Evolutionary conservation across 2,113 vertebrate species (phyloP).

Genomic region (Pseudorectes ferrugineus): DNA sequence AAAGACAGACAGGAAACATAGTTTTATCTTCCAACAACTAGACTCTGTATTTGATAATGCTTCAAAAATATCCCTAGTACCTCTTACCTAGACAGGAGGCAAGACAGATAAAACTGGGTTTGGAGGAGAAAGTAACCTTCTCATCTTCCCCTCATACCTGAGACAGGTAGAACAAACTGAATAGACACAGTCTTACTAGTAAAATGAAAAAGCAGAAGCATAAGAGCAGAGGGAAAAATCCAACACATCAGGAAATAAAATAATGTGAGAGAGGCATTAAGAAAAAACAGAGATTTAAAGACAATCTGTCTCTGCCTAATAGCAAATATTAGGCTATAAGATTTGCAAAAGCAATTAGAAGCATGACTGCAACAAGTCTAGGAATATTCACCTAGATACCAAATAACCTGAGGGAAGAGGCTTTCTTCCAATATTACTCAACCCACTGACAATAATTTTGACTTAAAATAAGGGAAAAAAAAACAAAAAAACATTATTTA

Average conservation of each 20-base stretch:
- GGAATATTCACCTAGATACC: neutral
- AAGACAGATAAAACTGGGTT: neutral
- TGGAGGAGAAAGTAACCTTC: neutral
- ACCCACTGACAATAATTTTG: neutral
- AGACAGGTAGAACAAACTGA: neutral
- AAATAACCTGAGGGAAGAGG: neutral
- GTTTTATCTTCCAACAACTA: neutral
- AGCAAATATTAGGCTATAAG: neutral
- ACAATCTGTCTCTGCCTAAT: neutral
- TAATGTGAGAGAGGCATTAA: neutral
- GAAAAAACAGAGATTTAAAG: neutral
- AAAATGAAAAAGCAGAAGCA: neutral
- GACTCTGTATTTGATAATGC: neutral
- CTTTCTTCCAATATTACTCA: neutral
- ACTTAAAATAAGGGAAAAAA: neutral
- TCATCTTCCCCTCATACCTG: neutral
- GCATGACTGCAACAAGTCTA: neutral
- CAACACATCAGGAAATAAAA: neutral
- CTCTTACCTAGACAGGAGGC: neutral
- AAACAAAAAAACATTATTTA: fast-evolving
- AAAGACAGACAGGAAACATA: neutral
- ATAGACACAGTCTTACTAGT: neutral
- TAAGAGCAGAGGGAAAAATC: neutral
- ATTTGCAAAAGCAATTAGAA: neutral
- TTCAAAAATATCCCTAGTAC: neutral